Base-by-base conservation (phyloP, 2,113 vertebrate genomes). In the Leuciscus idus region DNA sequence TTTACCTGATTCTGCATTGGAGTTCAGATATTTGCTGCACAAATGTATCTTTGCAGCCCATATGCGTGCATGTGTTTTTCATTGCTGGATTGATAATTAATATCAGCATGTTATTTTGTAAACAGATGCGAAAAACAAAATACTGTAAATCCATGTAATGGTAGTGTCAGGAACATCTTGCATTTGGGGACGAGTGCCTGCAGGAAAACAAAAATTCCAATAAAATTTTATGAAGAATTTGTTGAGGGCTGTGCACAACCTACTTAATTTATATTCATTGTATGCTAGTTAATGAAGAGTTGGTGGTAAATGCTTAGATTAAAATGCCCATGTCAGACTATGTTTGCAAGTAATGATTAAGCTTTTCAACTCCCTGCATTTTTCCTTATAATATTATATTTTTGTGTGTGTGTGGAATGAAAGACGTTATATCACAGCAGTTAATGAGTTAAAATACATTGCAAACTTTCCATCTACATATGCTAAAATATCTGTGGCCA, bases 11-110 rank as follows among this genome's bases (percentile, higher is more conserved):
- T 48, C 5, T 50, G 39, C 26, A 15, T 43, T 72, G 33, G 66
- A 43, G 13, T 4, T 43, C 52, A 61, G 7, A 43, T 43, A 33
- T 36, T 80, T 39, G 23, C 23, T 39, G 12, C 33, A n/a, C 23
- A 80, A 43, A 62, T 57, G 33, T 26, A 62, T 80, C 77, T 80
- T 61, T 80, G 5, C 57, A 80, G 77, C 33, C 36, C 77, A 80
- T 57, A 15, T 79, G 59, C 9, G 5, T 62, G 77, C 33, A 62
- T 80, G 77, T 19, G 57, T 62, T 61, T 80, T 59, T 15, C 23
- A 80, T 78, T 57, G 76, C 52, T 23, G 19, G 28, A 21, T 80
- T 80, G 57, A 36, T 80, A 80, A 80, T 80, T 62, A 80, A 61
- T 80, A 9, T 62, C 13, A 46, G 77, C 77, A 36, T 43, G 55